Evolutionary conservation across 2,797 vertebrate genomes (phyloP).

Genomic region (Syndactyla subalaris): DNA sequence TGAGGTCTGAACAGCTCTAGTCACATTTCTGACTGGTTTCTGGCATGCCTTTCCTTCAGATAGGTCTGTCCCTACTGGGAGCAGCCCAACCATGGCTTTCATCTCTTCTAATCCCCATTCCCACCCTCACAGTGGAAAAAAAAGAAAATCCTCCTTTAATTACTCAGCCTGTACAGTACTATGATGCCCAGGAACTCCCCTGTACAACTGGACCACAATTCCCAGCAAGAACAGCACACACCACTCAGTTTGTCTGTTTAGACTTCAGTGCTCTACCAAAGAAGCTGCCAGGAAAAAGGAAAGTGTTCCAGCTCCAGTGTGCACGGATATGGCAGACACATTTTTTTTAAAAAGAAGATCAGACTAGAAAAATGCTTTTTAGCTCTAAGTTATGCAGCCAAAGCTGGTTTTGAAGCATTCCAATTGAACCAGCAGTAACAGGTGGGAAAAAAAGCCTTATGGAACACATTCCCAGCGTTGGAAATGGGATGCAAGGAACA

Average conservation of each 20-base stretch:
- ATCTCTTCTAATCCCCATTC: constrained; percentile 29
- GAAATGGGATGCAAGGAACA: neutral
- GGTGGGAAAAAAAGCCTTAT: neutral
- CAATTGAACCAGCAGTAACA: constrained; percentile 21
- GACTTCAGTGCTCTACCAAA: constrained; percentile 25
- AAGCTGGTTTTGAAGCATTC: constrained; percentile 32
- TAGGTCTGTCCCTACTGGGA: constrained; percentile 18
- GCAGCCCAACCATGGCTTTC: neutral
- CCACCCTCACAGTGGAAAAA: neutral
- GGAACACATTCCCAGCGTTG: neutral
- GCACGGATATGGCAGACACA: neutral
- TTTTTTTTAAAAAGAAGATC: neutral
- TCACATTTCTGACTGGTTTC: neutral
- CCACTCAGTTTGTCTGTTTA: neutral
- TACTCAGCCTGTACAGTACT: neutral
- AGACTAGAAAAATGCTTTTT: constrained; percentile 67
- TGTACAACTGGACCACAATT: constrained; percentile 25
- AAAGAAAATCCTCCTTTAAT: neutral
- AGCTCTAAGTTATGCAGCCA: neutral
- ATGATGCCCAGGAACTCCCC: neutral
- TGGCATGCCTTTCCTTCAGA: constrained; percentile 14
- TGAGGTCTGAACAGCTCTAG: neutral
- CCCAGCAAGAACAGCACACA: neutral
- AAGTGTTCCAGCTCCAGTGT: neutral
- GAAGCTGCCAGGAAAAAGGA: constrained; percentile 21